Conservation (phyloP, 2,888 invertebrate species). For the Cabera pusaria region DNA sequence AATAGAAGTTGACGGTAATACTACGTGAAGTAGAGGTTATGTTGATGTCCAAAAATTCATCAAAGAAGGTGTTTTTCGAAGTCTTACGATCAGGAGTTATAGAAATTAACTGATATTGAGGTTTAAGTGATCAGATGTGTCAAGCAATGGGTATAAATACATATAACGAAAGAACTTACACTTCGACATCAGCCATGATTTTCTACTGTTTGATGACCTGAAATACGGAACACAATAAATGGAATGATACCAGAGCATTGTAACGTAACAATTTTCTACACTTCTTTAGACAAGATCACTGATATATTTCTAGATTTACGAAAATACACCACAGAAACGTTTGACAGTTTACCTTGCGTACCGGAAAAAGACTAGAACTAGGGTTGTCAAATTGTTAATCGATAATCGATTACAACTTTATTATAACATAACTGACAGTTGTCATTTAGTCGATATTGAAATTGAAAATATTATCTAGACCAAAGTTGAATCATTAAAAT, state of each 20-base stretch:
- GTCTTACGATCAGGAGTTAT: too few relatives aligned
- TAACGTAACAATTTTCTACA: slow-evolving; percentile 33
- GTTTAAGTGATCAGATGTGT: too few relatives aligned
- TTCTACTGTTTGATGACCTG: slow-evolving; percentile 64
- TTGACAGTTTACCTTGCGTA: slow-evolving; percentile 81
- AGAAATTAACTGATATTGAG: too few relatives aligned
- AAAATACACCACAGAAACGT: slow-evolving; percentile 55
- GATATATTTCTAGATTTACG: slow-evolving; percentile 62
- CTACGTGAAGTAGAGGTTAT: slow-evolving; percentile 70
- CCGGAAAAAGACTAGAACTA: slow-evolving; percentile 71
- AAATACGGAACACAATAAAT: slow-evolving; percentile 67
- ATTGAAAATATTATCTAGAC: too few relatives aligned
- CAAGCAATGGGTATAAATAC: slow-evolving; percentile 16
- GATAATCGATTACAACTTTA: slow-evolving; percentile 12
- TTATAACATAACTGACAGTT: background rate
- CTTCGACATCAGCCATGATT: slow-evolving; percentile 92
- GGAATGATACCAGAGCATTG: slow-evolving; percentile 47
- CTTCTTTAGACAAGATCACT: slow-evolving; percentile 50
- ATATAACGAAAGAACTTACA: slow-evolving; percentile 85
- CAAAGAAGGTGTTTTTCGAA: too few relatives aligned
- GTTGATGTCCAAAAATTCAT: too few relatives aligned
- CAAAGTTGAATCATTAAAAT: too few relatives aligned
- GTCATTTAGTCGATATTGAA: slow-evolving; percentile 5
- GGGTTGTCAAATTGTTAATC: slow-evolving; percentile 29
- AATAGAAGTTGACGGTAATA: too few relatives aligned